phyloP scores from a whole-genome alignment of 1,140 invertebrate species.

The Drosophila lowei region DNA sequence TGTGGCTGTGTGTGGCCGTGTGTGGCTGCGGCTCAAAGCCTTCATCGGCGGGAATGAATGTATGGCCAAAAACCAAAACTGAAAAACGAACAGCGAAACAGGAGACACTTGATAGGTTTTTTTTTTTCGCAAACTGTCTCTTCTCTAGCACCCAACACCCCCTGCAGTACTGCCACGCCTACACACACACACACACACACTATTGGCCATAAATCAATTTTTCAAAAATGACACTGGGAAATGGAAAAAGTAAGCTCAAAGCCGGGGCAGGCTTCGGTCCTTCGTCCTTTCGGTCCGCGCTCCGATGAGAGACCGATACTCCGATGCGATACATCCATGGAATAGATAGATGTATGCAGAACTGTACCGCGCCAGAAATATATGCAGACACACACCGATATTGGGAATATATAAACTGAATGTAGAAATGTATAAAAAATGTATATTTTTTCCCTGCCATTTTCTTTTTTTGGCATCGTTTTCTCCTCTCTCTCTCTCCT shows the following conservation, averaged over 20 bases:
- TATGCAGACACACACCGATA: too few species aligned
- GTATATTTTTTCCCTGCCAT: conserved; percentile 36
- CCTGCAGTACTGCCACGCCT: too few species aligned
- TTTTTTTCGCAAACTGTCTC: conserved; percentile 22
- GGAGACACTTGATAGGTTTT: conserved; percentile 74
- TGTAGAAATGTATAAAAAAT: neutral
- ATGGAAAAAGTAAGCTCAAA: conserved; percentile 81
- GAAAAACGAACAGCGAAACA: conserved; percentile 19
- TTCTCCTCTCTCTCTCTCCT: conserved; percentile 6
- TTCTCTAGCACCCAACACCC: neutral
- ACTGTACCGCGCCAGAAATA: neutral
- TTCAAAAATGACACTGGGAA: conserved; percentile 81
- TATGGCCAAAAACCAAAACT: conserved; percentile 37
- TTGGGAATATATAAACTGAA: conserved; percentile 1
- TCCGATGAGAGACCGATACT: conserved; percentile 43
- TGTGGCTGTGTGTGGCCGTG: conserved; percentile 28
- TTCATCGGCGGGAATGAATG: conserved; percentile 54
- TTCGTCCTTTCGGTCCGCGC: conserved; percentile 3
- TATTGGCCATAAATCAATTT: conserved; percentile 81
- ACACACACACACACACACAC: conserved; percentile 36
- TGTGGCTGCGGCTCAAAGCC: conserved; percentile 38
- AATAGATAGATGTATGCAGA: neutral
- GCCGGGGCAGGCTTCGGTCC: conserved; percentile 40
- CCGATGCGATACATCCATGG: conserved; percentile 9
- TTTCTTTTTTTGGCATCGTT: conserved; percentile 42